Base-by-base conservation (phyloP, 35 echinoderm and acorn worm genomes). In the Amphiura filiformis region DNA sequence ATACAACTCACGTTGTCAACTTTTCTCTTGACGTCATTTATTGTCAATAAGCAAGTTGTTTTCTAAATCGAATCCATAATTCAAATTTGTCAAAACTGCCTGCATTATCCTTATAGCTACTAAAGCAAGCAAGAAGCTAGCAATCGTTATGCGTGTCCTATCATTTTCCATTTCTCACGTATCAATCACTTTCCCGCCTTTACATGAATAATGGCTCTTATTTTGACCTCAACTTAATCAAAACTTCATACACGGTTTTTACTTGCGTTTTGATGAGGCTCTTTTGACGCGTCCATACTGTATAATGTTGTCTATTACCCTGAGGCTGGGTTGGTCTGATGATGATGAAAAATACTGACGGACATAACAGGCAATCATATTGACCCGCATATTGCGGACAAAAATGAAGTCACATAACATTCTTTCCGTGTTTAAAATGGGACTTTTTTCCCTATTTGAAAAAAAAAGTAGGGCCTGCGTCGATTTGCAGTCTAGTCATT, bases 221-320 rank as follows among this genome's bases (percentile, higher is more conserved):
- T 70, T 70, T 70, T 30, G 28, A 70, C 61, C 61, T 70, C 61
- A 70, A 70, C 17, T 70, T 70, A 70, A 70, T 70, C 61, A 70
- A 70, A 70, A 70, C 61, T 70, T 70, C 61, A 70, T 70, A 70
- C 7, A 70, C 1, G 4, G 7, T 30, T 70, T 30, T 26, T 70
- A 18, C 2, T 70, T 70, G 61, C 26, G 61, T 4, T 5, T 70
- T 70, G 61, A 70, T 70, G 61, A 70, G 61, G 7, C 4, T 70
- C 61, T 70, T n/a, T 70, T 15, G 61, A 70, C 61, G 61, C 61
- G 26, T 70, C 61, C 26, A 70, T 70, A n/a, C 61, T 70, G 61
- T 70, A 70, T 70, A 70, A 70, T 70, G 7, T 70, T n/a, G 17
- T 70, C 61, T 3, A 70, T 3, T 70, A n/a, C 7, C 61, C 61